Conservation (phyloP, 2,113 vertebrate genomes). For the Mesoclemmys tuberculata region DNA sequence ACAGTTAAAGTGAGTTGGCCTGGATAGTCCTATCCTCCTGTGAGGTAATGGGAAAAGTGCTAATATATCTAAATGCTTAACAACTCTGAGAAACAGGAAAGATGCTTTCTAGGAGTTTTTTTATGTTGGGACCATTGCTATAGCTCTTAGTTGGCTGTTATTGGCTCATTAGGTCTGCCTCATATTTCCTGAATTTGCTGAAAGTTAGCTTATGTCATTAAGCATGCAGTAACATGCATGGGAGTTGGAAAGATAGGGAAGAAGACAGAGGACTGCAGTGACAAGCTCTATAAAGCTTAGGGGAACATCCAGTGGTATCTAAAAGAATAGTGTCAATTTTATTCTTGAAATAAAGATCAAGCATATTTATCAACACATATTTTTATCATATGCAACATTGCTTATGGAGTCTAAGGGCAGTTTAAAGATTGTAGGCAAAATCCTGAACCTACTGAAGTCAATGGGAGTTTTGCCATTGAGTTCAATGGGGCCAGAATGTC, state of each 20-base stretch:
- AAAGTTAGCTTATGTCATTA: constrained; percentile 52
- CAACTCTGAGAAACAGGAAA: constrained; percentile 36
- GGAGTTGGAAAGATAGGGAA: neutral
- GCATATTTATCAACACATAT: constrained; percentile 15
- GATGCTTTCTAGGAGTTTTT: constrained; percentile 1
- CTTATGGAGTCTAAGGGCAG: constrained; percentile 39
- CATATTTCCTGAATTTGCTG: constrained; percentile 33
- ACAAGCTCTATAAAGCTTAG: constrained; percentile 48
- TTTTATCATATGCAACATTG: constrained; percentile 22
- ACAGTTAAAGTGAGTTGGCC: constrained; percentile 48
- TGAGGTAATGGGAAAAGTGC: constrained; percentile 9
- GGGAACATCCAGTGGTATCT: constrained; percentile 55
- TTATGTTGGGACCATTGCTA: neutral
- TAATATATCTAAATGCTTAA: neutral
- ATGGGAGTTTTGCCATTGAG: no score
- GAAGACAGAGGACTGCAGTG: constrained; percentile 26
- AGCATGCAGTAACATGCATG: constrained; percentile 34
- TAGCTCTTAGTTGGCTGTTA: neutral
- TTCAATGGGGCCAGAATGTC: no score
- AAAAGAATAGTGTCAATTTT: constrained; percentile 44
- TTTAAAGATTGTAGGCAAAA: neutral
- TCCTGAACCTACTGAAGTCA: no score
- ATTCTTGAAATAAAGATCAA: constrained; percentile 34
- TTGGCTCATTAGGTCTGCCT: constrained; percentile 11
- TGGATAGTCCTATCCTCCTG: constrained; percentile 15